Conservation (phyloP, 2,113 vertebrate genomes). For the Rhabdomys dilectus region DNA sequence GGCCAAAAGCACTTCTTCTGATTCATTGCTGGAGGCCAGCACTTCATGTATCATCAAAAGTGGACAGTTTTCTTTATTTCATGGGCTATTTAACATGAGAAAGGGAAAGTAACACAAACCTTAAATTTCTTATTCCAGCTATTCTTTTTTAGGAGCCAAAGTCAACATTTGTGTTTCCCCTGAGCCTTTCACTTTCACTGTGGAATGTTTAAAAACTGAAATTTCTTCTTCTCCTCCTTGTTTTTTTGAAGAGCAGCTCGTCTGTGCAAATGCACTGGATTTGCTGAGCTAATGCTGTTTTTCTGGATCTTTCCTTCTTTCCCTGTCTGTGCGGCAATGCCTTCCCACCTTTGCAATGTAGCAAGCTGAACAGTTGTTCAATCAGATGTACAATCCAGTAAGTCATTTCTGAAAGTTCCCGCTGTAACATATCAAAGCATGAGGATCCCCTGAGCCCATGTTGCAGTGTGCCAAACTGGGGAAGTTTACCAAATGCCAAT, state of each 20-base stretch:
- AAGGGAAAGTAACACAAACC: slow-evolving; percentile 91
- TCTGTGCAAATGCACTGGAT: slow-evolving; percentile 89
- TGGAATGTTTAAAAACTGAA: slow-evolving; percentile 91
- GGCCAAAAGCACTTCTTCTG: slow-evolving; percentile 87
- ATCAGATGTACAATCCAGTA: slow-evolving; percentile 99
- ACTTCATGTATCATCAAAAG: slow-evolving; percentile 91
- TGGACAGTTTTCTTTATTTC: slow-evolving; percentile 92
- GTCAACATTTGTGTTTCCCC: slow-evolving; percentile 89
- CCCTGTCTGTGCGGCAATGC: slow-evolving; percentile 89
- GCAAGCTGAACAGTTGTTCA: slow-evolving; percentile 99
- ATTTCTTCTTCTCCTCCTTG: slow-evolving; percentile 81
- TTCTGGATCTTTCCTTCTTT: slow-evolving; percentile 92
- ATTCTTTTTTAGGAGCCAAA: slow-evolving; percentile 91
- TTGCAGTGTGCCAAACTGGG: slow-evolving; percentile 76
- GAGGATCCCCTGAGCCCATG: slow-evolving; percentile 89
- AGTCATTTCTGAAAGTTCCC: slow-evolving; percentile 91
- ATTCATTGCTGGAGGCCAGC: slow-evolving; percentile 88
- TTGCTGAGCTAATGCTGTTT: slow-evolving; percentile 93
- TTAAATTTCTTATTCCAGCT: slow-evolving; percentile 89
- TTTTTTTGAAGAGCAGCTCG: slow-evolving; percentile 82
- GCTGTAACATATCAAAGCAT: slow-evolving; percentile 95
- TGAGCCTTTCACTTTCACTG: slow-evolving; percentile 88
- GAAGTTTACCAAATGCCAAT: slow-evolving; percentile 62
- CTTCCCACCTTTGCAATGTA: slow-evolving; percentile 94
- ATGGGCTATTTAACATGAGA: slow-evolving; percentile 91